Base-by-base conservation (phyloP, 2,888 invertebrate genomes). In the Drymonia ruficornis region DNA sequence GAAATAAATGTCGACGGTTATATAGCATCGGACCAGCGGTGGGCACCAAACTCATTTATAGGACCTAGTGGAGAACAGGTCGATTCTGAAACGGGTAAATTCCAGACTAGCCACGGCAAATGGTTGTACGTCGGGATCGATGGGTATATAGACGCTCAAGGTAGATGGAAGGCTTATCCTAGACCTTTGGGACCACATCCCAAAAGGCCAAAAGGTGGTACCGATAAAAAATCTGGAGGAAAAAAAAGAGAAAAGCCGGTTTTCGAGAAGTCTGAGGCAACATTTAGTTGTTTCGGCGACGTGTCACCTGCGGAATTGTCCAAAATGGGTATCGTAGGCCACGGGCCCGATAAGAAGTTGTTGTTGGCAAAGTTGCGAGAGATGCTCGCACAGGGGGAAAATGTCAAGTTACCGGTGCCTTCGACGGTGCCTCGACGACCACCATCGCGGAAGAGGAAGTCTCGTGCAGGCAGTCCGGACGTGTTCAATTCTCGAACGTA, bases 231-330 rank as follows among this genome's bases (percentile, higher is more conserved):
- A 49, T 5, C 46, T n/a, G 70, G 63, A n/a, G 74, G 75, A 16
- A 71, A 70, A 36, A 82, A 78, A 57, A 59, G 63, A 29, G 58
- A 59, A 4, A 68, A 54, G 54, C 43, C 34, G 18, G 49, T 48
- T n/a, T 54, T 56, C 34, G 76, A 78, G 52, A 65, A 62, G 56
- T 84, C 85, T 0, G 81, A 81, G 52, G 62, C 76, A 4, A 80
- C 83, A 16, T 91, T 85, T 82, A 91, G 89, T 72, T 91, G 91
- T 68, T 91, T 91, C 50, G 90, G 87, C 2, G 86, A 84, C 56
- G 83, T 73, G 8, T 77, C 83, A 40, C 86, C 89, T 2, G 79
- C 66, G 58, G 60, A 76, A 12, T 69, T 92, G 31, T 86, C 89
- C 8, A 80, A 80, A 68, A 79, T 88, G 76, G 91, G 91, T 12